phyloP scores from a whole-genome alignment of 1,140 invertebrate species.

The Pseudomyrmex concolor region DNA sequence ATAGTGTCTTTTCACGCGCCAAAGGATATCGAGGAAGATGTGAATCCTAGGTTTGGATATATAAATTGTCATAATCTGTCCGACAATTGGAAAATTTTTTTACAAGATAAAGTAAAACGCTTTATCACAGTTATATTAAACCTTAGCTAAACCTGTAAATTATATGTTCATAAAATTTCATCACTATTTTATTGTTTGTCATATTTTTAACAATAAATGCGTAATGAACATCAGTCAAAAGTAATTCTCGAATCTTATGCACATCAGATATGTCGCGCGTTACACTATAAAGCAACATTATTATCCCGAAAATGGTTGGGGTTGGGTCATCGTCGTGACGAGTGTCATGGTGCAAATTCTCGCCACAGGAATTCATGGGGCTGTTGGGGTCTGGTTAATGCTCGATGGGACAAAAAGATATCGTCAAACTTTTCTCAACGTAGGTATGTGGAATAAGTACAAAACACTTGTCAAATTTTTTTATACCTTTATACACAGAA shows the following conservation, averaged over 20 bases:
- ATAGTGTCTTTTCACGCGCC: constrained; percentile 60
- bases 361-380: constrained; percentile 84
- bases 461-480: constrained; percentile 5
- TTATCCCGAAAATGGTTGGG: constrained; percentile 89
- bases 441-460: constrained; percentile 74
- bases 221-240: not conserved
- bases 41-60: constrained; percentile 69
- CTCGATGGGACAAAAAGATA: constrained; percentile 77
- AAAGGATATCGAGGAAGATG: constrained; percentile 63
- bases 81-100: not conserved
- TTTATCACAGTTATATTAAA: not conserved
- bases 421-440: constrained; percentile 73
- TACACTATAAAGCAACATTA: constrained; percentile 86
- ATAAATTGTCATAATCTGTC: constrained; percentile 14
- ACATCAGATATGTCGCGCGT: constrained; percentile 79
- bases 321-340: constrained; percentile 87
- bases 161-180: too few relatives aligned
- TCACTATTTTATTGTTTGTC: not conserved
- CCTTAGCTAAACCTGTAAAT: not conserved
- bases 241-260: constrained; percentile 64
- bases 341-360: constrained; percentile 86
- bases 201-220: not conserved
- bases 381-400: constrained; percentile 81
- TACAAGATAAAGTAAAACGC: not conserved
- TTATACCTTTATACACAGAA: too few relatives aligned